Evolutionary conservation across 2,797 vertebrate species (phyloP).

Genomic region (Hippoglossus hippoglossus): DNA sequence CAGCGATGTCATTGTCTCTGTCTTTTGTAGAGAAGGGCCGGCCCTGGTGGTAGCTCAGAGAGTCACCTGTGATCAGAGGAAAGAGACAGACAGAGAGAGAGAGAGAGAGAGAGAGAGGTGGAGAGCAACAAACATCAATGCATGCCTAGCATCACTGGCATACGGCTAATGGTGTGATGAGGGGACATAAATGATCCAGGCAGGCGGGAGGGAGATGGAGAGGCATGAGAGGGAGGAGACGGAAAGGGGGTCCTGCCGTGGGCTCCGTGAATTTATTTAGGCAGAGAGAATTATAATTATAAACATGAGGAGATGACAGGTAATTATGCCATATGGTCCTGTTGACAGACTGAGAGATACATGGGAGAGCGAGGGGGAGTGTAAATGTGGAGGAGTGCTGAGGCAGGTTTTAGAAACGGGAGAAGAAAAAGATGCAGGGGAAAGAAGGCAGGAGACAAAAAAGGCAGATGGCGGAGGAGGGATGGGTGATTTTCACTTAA

Average conservation of each 20-base stretch:
- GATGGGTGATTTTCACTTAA: slow-evolving; percentile 20
- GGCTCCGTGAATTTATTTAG: slow-evolving; percentile 47
- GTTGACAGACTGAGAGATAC: slow-evolving; percentile 62
- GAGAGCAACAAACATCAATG: slow-evolving; percentile 22
- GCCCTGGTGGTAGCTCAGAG: slow-evolving; percentile 96
- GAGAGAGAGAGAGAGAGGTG: neutral
- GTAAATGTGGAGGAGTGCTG: slow-evolving; percentile 41
- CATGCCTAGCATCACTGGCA: slow-evolving; percentile 9
- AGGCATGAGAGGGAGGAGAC: slow-evolving; percentile 16
- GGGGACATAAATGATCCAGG: slow-evolving; percentile 25
- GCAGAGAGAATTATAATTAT: slow-evolving; percentile 53
- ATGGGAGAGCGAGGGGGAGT: slow-evolving; percentile 21
- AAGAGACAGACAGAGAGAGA: neutral
- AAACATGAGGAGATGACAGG: slow-evolving; percentile 63
- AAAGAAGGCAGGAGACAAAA: slow-evolving; percentile 16
- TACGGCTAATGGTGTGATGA: slow-evolving; percentile 32
- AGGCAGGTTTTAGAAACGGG: slow-evolving; percentile 28
- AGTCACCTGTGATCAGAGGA: slow-evolving; percentile 88
- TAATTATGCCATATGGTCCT: slow-evolving; percentile 66
- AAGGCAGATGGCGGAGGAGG: slow-evolving; percentile 41
- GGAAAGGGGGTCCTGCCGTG: slow-evolving; percentile 19
- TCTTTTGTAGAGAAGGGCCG: slow-evolving; percentile 98
- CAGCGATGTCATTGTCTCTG: slow-evolving; percentile 96
- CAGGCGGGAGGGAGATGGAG: slow-evolving; percentile 24
- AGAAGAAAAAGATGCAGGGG: slow-evolving; percentile 25